Conservation (phyloP, 2,888 invertebrate species). For the Hoplodrina ambigua region DNA sequence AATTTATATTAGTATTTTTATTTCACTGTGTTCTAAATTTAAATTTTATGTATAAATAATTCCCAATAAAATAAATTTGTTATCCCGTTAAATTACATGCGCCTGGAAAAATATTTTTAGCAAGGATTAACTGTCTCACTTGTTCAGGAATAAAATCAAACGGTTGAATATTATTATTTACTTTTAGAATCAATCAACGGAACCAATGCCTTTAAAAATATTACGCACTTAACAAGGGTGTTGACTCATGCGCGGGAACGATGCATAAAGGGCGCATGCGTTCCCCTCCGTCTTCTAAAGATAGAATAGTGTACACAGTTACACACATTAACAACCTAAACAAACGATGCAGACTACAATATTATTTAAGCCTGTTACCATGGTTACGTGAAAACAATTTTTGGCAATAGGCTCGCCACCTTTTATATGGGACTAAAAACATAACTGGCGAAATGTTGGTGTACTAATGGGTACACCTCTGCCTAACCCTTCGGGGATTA, state of each 20-base stretch:
- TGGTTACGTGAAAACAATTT: conserved; percentile 43
- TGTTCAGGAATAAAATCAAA: not conserved
- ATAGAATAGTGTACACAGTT: conserved; percentile 47
- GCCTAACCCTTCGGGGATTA: too few species aligned
- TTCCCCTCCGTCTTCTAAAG: conserved; percentile 66
- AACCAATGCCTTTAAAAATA: conserved; percentile 28
- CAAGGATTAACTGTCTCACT: conserved; percentile 13
- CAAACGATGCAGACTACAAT: conserved; percentile 5
- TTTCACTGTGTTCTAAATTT: too few species aligned
- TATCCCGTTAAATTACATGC: not conserved
- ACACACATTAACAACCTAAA: not conserved
- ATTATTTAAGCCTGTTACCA: conserved; percentile 18
- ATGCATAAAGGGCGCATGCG: conserved; percentile 71
- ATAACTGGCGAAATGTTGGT: too few species aligned
- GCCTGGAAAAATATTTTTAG: conserved; percentile 16
- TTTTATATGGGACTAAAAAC: too few species aligned
- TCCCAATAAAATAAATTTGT: not conserved
- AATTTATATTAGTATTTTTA: too few species aligned
- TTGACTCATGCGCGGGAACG: conserved; percentile 66
- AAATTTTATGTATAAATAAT: too few species aligned
- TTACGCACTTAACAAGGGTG: conserved; percentile 38
- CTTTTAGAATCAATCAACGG: conserved; percentile 17
- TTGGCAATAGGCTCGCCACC: too few species aligned
- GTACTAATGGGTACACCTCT: too few species aligned
- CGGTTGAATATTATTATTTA: not conserved